Evolutionary conservation across 2,797 vertebrate species (phyloP).

Genomic region (Mormyrops boulengeri): DNA sequence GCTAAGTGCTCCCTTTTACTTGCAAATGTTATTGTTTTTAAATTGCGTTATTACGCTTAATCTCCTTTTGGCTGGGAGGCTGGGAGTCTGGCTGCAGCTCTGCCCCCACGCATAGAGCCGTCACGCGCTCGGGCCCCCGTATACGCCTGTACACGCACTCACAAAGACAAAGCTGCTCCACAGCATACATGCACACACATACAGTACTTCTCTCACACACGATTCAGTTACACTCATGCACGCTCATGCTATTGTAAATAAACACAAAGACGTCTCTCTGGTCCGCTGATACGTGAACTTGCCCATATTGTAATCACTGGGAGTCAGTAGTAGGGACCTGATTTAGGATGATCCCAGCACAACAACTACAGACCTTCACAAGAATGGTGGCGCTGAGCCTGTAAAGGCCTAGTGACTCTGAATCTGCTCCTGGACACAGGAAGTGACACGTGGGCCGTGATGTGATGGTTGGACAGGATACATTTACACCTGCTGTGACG

Average conservation of each 20-base stretch:
- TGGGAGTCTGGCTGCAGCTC: conserved; percentile 14
- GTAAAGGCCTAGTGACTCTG: background rate
- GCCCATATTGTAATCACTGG: background rate
- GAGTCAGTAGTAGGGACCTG: background rate
- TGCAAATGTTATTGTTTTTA: conserved; percentile 45
- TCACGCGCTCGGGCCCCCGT: background rate
- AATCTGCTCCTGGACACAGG: background rate
- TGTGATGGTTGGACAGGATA: background rate
- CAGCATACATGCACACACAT: background rate
- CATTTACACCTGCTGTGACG: background rate
- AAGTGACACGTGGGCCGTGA: conserved; percentile 7
- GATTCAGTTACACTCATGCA: background rate
- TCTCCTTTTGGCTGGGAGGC: conserved; percentile 35
- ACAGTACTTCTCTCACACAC: background rate
- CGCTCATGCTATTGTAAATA: background rate
- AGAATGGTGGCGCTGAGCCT: background rate
- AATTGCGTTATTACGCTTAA: conserved; percentile 42
- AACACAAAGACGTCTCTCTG: background rate
- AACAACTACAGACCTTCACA: background rate
- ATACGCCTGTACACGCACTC: background rate
- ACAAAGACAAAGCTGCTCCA: background rate
- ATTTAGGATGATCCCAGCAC: background rate
- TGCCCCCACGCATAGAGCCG: conserved; percentile 1
- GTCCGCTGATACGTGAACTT: background rate
- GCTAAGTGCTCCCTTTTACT: conserved; percentile 36